Conservation (phyloP, 2,113 vertebrate species). For the Engraulis encrasicolus region DNA sequence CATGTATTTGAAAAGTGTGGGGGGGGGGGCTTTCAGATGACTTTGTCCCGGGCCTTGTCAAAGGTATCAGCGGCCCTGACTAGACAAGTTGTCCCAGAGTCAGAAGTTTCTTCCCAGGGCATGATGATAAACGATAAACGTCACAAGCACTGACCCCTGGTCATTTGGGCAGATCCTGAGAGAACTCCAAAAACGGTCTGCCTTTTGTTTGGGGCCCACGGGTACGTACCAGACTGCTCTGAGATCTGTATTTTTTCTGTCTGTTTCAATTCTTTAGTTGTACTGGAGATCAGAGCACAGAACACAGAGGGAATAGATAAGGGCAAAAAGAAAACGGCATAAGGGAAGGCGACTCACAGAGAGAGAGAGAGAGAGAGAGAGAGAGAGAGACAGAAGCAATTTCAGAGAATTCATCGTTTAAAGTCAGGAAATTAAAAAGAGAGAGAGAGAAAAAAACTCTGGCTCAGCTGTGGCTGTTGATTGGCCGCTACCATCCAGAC, state of each 20-base stretch:
- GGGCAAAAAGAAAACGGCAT: background rate
- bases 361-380: background rate
- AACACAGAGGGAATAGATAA: background rate
- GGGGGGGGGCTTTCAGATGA: too few relatives aligned
- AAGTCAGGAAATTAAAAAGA: background rate
- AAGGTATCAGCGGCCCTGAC: too few relatives aligned
- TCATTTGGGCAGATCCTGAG: background rate
- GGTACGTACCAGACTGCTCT: background rate
- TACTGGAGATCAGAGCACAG: background rate
- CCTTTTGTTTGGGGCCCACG: background rate
- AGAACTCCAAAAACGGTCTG: background rate
- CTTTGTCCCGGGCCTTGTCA: too few relatives aligned
- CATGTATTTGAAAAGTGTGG: too few relatives aligned
- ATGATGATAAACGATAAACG: background rate
- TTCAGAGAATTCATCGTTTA: background rate
- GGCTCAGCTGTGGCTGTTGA: background rate
- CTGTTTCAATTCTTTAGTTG: background rate
- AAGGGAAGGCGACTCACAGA: too few relatives aligned
- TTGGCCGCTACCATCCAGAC: background rate
- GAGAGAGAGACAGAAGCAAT: background rate
- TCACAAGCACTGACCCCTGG: background rate
- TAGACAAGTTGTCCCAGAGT: background rate
- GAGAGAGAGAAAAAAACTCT: too few relatives aligned
- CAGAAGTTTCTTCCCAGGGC: background rate
- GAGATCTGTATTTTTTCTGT: background rate